These are phyloP conservation scores for Typhlichthys eigenmanni DNA, from an alignment of 2,797 vertebrate genomes.

Conservation along the genomic window DNA sequence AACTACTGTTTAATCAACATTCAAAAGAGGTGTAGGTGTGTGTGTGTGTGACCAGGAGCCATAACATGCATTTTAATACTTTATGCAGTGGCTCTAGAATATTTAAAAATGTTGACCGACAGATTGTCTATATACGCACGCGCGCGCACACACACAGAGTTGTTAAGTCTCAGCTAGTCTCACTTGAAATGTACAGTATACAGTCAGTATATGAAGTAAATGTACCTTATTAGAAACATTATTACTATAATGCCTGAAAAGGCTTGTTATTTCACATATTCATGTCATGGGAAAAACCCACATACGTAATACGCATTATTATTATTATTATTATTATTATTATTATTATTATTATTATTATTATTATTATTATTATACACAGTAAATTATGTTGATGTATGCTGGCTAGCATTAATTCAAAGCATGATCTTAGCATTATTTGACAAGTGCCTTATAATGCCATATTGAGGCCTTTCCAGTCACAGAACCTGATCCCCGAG, in stretches of 20 bases:
- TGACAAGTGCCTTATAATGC: neutral
- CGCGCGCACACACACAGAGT: neutral
- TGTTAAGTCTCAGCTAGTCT: neutral
- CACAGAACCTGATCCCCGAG: slow-evolving; percentile 28
- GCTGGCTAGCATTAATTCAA: neutral
- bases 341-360: neutral
- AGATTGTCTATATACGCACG: neutral
- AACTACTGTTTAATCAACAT: too few relatives aligned
- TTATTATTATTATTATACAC: neutral
- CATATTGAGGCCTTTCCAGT: slow-evolving; percentile 23
- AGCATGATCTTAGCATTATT: neutral
- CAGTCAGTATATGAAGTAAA: neutral
- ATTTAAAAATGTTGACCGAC: neutral
- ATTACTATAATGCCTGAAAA: neutral
- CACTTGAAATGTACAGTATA: too few relatives aligned
- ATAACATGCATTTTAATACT: neutral
- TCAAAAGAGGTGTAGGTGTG: too few relatives aligned
- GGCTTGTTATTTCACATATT: neutral
- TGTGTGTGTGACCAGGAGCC: neutral
- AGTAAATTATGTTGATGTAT: slow-evolving; percentile 5
- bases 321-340: neutral
- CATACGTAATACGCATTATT: neutral
- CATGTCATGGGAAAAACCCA: neutral
- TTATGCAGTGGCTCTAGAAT: neutral
- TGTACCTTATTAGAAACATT: neutral